Evolutionary conservation across 2,797 vertebrate genomes (phyloP).

Genomic region (Pseudochirops cupreus): DNA sequence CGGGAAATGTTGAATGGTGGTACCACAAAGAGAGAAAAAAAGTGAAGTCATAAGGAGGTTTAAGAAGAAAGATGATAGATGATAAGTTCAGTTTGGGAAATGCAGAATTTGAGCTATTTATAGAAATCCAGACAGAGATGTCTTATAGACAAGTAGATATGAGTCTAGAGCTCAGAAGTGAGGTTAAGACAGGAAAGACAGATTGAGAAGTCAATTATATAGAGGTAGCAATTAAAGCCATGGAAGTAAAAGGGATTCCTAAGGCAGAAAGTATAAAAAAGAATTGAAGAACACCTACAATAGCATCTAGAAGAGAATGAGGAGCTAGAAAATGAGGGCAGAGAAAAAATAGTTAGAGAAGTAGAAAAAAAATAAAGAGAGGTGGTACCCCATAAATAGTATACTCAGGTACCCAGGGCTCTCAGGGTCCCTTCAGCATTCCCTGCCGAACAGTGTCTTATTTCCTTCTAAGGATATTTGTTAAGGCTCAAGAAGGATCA

Average conservation of each 20-base stretch:
- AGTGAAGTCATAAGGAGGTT: neutral
- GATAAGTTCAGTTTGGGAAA: neutral
- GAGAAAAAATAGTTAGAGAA: neutral
- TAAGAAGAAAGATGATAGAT: neutral
- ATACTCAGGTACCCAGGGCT: neutral
- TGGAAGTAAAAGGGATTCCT: neutral
- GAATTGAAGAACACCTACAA: neutral
- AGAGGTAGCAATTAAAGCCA: neutral
- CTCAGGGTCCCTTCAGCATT: neutral
- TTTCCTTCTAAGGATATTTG: too few species aligned
- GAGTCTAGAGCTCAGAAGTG: neutral
- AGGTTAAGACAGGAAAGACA: neutral
- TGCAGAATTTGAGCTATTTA: neutral
- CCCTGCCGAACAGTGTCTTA: too few species aligned
- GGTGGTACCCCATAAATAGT: neutral
- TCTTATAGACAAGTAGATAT: neutral
- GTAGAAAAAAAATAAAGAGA: neutral
- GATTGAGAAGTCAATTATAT: neutral
- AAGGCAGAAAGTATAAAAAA: neutral
- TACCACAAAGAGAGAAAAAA: neutral
- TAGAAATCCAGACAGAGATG: neutral
- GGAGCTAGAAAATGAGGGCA: neutral
- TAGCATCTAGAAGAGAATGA: neutral
- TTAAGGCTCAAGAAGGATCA: neutral
- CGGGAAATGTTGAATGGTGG: neutral